Evolutionary conservation across 2,888 invertebrate genomes (phyloP), one percentile per base, ranked within the genome.

Genomic region (Dryobota labecula): DNA sequence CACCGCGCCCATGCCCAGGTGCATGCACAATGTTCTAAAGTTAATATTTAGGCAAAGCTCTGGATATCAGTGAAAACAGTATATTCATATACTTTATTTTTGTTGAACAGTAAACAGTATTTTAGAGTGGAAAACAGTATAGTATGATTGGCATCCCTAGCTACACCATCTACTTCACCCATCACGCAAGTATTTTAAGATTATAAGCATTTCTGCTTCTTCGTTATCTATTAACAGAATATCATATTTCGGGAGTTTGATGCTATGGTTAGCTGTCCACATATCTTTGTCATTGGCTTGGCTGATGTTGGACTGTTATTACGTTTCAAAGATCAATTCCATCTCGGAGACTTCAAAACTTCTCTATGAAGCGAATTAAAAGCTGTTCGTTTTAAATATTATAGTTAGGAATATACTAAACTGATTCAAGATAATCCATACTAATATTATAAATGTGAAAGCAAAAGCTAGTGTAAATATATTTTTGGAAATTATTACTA

Each of bases 401-500:
- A 64, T 43, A 54, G 41, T 65, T 57, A 24, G 36, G 15, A 49
- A 56, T 56, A 36, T 64, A 54, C 60, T 27, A 49, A 11, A 63
- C 38, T 49, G 41, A 58, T 67, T 38, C 20, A 33, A 49, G 20
- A 33, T 70, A 47, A 73, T n/a, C n/a, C n/a, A n/a, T n/a, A n/a
- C n/a, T n/a, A n/a, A n/a, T n/a, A n/a, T n/a, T n/a, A n/a, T n/a
- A n/a, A n/a, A n/a, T n/a, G n/a, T n/a, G n/a, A n/a, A n/a, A n/a
- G n/a, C n/a, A n/a, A n/a, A n/a, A n/a, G n/a, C n/a, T n/a, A n/a
- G n/a, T 56, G 24, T 68, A 51, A 51, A 61, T 73, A 49, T 30
- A 18, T 63, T 51, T 54, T 56, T 56, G 13, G 43, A 73, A 77
- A 56, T 65, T 47, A 66, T 53, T 56, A 69, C 24, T 13, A 38